These are phyloP conservation scores for Odiellus spinosus DNA, from an alignment of 2,888 invertebrate species.

Conservation along the genomic window DNA sequence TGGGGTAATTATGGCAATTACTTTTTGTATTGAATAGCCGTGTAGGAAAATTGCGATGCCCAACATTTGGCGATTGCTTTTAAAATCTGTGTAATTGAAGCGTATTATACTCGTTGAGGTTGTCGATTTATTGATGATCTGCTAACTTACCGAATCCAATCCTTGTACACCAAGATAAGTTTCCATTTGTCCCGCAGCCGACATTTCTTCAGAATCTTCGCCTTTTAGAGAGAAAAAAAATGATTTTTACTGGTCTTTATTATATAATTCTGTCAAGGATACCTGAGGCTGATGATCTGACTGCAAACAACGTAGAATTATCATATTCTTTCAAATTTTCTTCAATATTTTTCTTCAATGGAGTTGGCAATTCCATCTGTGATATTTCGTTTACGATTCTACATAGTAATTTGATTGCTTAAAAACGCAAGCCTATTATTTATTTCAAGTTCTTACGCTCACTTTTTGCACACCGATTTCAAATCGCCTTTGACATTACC, in stretches of 20 bases:
- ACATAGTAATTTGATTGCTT: background rate
- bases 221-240: slow-evolving; percentile 33
- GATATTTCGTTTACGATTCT: too few relatives aligned
- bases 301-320: background rate
- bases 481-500: slow-evolving; percentile 4
- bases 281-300: slow-evolving; percentile 37
- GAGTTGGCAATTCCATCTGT: too few relatives aligned
- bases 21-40: slow-evolving; percentile 53
- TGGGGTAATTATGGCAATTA: too few relatives aligned
- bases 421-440: too few relatives aligned
- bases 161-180: slow-evolving; percentile 51
- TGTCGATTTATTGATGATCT: too few relatives aligned
- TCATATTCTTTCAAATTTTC: too few relatives aligned
- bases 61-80: slow-evolving; percentile 49
- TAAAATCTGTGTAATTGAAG: too few relatives aligned
- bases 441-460: slow-evolving; percentile 2
- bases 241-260: slow-evolving; percentile 35
- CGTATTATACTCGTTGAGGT: too few relatives aligned
- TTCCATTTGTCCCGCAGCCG: slow-evolving; percentile 68
- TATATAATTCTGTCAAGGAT: too few relatives aligned
- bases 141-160: too few relatives aligned
- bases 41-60: slow-evolving; percentile 60
- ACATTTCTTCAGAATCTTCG: slow-evolving; percentile 61
- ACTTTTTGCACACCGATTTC: slow-evolving; percentile 8
- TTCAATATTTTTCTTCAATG: too few relatives aligned